Evolutionary conservation across 2,888 invertebrate species (phyloP).

Genomic region (Clanis bilineata): DNA sequence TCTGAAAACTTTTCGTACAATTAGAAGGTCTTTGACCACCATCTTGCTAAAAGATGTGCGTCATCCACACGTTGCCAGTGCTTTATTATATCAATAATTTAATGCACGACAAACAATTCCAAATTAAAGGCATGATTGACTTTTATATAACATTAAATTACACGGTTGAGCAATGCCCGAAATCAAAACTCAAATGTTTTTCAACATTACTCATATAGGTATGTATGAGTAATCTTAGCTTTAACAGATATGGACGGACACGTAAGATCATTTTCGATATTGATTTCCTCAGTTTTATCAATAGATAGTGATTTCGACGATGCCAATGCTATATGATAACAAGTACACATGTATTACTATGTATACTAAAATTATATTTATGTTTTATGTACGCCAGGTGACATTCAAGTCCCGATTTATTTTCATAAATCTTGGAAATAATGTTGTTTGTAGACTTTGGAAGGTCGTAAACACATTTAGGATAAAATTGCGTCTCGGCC

Average conservation of each 20-base stretch:
- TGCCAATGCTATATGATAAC: background rate
- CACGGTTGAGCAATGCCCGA: background rate
- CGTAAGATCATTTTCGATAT: background rate
- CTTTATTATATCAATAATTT: background rate
- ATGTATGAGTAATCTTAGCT: background rate
- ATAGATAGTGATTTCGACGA: background rate
- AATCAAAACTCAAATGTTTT: conserved; percentile 6
- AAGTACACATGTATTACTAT: background rate
- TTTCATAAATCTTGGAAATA: background rate
- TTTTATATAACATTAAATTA: background rate
- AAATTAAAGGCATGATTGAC: background rate
- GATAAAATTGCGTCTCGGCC: background rate
- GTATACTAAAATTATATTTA: background rate
- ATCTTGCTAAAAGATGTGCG: no score
- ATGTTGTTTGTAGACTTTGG: background rate
- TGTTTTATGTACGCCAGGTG: background rate
- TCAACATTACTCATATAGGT: background rate
- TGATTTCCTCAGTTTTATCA: background rate
- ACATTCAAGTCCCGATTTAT: background rate
- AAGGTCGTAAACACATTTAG: background rate
- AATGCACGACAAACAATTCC: background rate
- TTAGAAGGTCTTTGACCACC: no score
- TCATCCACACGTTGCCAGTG: no score
- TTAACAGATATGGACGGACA: background rate
- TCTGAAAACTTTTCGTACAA: no score